Evolutionary conservation across 2,888 invertebrate genomes (phyloP).

Genomic region (Stramonita haemastoma): DNA sequence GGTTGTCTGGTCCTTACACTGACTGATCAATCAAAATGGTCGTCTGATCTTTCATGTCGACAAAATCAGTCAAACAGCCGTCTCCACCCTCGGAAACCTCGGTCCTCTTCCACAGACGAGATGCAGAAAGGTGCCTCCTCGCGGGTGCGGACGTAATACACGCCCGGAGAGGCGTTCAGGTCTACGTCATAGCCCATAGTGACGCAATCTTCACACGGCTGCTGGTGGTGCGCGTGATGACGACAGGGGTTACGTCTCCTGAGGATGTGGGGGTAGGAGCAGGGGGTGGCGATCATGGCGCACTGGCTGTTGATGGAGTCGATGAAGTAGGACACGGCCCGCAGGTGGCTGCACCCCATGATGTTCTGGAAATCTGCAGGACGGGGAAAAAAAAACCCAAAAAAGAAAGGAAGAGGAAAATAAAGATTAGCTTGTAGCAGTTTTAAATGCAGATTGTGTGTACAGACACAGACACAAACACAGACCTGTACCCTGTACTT

Average conservation of each 20-base stretch:
- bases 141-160: constrained; percentile 20
- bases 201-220: not conserved
- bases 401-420: not conserved
- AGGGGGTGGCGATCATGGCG: not conserved
- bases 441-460: too few relatives aligned
- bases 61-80: too few relatives aligned
- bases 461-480: not conserved
- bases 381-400: too few relatives aligned
- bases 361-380: not conserved
- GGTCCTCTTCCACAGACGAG: not conserved
- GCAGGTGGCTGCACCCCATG: constrained; percentile 37
- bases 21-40: too few relatives aligned
- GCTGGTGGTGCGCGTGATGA: not conserved
- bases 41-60: too few relatives aligned
- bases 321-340: constrained; percentile 35
- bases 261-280: not conserved
- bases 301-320: constrained; percentile 41
- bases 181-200: constrained; percentile 34
- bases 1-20: too few relatives aligned
- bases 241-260: not conserved
- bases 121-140: not conserved
- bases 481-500: too few relatives aligned
- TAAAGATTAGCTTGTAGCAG: too few relatives aligned
- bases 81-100: too few relatives aligned
- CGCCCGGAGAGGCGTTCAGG: constrained; percentile 11